Evolutionary conservation across 1,140 invertebrate species (phyloP), one percentile per base, ranked within the genome.

Genomic region (Eriosoma lanigerum): DNA sequence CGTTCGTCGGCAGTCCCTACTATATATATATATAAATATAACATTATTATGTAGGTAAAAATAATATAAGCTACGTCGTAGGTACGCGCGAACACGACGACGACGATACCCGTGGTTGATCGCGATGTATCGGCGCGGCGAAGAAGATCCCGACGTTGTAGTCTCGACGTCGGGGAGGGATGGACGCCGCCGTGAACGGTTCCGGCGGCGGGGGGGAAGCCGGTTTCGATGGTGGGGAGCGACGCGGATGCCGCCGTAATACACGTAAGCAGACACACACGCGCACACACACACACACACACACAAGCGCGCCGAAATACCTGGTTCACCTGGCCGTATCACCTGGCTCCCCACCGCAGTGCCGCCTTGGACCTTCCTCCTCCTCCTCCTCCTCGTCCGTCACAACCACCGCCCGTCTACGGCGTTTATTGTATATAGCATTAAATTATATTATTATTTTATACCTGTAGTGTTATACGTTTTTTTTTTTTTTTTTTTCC

Each of bases 281-380:
- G 24, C 44, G 19, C 32, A 58, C 10, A 24, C 64, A 13, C 19
- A 29, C 26, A n/a, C 29, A 10, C 17, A 10, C 26, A 3, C 15
- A n/a, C 21, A 24, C 13, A 24, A 5, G 10, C 32, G 32, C 52
- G 38, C 54, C 56, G 54, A 78, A 78, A 78, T 78, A 78, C 73
- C 73, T 78, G 73, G 73, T 78, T 78, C 73, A 78, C 73, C 73
- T 78, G 73, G 73, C 38, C 73, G 73, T 78, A 78, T 78, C 73
- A 78, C 73, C 73, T 78, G 73, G 73, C 54, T 26, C 17, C 54
- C 56, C 73, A 19, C 52, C 32, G 19, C 19, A 8, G 29, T 19
- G 15, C 26, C 73, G 13, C 32, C 54, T 15, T 54, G 52, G 32
- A 38, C 24, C 72, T 17, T 32, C 15, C 29, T 19, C 48, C 48